These are phyloP conservation scores for Poecilia picta DNA, from an alignment of 2,797 vertebrate genomes.

Conservation along the genomic window DNA sequence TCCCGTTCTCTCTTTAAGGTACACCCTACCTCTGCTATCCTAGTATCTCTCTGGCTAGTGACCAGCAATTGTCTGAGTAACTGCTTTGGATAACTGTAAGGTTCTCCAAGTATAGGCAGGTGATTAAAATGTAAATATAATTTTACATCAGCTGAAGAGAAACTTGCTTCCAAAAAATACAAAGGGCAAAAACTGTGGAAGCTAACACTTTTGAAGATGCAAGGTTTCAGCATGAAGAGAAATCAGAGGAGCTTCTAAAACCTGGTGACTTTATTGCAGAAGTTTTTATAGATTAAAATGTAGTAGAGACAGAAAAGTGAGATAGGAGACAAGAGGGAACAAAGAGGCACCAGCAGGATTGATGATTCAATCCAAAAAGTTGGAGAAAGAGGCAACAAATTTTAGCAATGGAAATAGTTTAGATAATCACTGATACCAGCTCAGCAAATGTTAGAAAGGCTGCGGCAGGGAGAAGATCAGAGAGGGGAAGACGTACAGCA, in stretches of 20 bases:
- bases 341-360: neutral
- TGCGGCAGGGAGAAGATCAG: neutral
- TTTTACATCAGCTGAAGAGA: neutral
- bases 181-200: neutral
- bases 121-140: neutral
- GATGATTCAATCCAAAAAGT: neutral
- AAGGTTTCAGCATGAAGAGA: neutral
- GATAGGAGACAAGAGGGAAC: neutral
- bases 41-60: neutral
- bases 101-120: neutral
- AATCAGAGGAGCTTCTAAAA: neutral
- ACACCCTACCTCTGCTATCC: neutral
- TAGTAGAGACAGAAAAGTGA: neutral
- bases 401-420: neutral
- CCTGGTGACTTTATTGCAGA: neutral
- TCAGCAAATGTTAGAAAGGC: neutral
- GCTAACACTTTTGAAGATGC: neutral
- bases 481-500: neutral
- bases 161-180: neutral
- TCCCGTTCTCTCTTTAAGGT: neutral
- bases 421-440: neutral
- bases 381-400: neutral
- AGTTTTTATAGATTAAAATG: neutral
- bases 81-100: neutral
- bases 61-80: neutral